Conservation (phyloP, 2,888 invertebrate genomes). For the Laspeyria flexula region DNA sequence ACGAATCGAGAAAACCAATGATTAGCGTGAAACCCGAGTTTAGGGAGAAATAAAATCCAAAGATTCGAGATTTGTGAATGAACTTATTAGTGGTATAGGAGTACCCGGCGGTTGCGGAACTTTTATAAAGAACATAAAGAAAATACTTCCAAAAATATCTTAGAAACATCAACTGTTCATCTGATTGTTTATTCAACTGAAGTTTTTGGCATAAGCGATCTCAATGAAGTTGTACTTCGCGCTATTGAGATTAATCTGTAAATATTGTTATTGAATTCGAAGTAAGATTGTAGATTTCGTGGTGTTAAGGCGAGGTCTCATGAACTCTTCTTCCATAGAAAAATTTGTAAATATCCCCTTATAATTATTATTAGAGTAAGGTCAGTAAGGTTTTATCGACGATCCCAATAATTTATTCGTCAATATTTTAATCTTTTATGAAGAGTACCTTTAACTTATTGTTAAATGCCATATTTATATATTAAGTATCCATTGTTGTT, state of each 20-base stretch:
- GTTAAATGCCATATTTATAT: slow-evolving; percentile 85
- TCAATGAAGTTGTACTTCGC: slow-evolving; percentile 64
- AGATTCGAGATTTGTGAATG: slow-evolving; percentile 54
- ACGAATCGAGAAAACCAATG: slow-evolving; percentile 80
- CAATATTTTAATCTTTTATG: slow-evolving; percentile 80
- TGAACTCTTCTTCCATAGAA: slow-evolving; percentile 83
- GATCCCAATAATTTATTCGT: slow-evolving; percentile 81
- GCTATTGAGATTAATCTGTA: slow-evolving; percentile 76
- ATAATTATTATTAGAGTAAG: slow-evolving; percentile 62
- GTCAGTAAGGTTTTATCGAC: slow-evolving; percentile 76
- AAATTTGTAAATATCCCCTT: slow-evolving; percentile 85
- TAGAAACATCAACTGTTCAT: slow-evolving; percentile 51
- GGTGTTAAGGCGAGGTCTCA: slow-evolving; percentile 66
- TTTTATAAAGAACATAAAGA: slow-evolving; percentile 25
- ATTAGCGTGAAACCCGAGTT: slow-evolving; percentile 86
- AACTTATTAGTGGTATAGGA: slow-evolving; percentile 45
- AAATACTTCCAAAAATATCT: slow-evolving; percentile 37
- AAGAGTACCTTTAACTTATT: slow-evolving; percentile 81
- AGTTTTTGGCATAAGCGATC: slow-evolving; percentile 68
- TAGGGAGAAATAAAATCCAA: slow-evolving; percentile 78
- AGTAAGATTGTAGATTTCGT: slow-evolving; percentile 71
- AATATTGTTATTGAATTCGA: slow-evolving; percentile 79
- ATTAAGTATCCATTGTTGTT: slow-evolving; percentile 76
- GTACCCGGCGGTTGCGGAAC: slow-evolving; percentile 32
- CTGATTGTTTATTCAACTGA: slow-evolving; percentile 57